These are phyloP conservation scores for Panagrolaimus sp. DNA, from an alignment of 1,140 invertebrate species.

Conservation along the genomic window DNA sequence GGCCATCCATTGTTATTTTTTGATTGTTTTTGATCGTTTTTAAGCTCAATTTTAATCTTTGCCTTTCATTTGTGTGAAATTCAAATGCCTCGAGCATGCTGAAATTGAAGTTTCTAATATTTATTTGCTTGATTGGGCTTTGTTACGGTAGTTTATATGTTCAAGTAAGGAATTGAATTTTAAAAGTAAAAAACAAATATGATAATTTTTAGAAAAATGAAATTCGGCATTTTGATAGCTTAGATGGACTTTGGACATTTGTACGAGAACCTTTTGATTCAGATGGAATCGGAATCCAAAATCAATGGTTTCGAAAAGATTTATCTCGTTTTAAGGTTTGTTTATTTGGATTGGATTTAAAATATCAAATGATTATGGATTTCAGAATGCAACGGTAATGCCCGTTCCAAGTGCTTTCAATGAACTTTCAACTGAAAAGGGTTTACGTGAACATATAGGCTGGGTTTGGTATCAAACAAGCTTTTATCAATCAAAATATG, in stretches of 20 bases:
- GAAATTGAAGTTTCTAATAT: background rate
- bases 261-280: constrained; percentile 53
- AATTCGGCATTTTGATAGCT: constrained; percentile 52
- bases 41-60: no score
- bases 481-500: constrained; percentile 46
- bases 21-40: no score
- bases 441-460: constrained; percentile 83
- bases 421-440: constrained; percentile 76
- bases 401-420: constrained; percentile 93
- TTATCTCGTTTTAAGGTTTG: constrained; percentile 41
- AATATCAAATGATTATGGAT: background rate
- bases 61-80: no score
- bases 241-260: constrained; percentile 62
- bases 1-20: no score
- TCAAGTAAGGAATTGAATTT: background rate
- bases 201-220: constrained; percentile 59
- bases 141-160: background rate
- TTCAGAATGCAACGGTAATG: constrained; percentile 68
- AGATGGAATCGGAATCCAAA: constrained; percentile 42
- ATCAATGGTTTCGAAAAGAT: constrained; percentile 48
- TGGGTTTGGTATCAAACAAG: constrained; percentile 67
- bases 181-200: background rate
- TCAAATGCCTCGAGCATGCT: background rate
- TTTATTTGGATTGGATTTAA: constrained; percentile 1
- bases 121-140: background rate